Evolutionary conservation across 2,888 invertebrate genomes (phyloP).

Genomic region (Amphimallon solstitiale): DNA sequence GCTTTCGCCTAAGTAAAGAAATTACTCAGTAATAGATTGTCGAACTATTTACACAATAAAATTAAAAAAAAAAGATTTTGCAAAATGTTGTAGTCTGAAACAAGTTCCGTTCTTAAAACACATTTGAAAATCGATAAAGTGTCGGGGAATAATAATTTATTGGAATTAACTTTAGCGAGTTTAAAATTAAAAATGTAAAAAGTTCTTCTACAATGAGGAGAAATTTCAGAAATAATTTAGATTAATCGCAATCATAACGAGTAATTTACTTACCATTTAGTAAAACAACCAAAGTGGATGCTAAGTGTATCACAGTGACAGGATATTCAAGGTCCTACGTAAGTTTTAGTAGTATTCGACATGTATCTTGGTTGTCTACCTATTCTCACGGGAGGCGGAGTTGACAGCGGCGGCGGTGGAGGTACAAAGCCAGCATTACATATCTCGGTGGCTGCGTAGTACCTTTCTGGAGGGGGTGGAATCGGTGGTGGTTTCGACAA

Average conservation of each 20-base stretch:
- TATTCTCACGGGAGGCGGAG: conserved; percentile 61
- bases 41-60: no score
- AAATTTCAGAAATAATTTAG: no score
- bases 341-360: conserved; percentile 55
- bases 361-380: conserved; percentile 63
- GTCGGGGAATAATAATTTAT: no score
- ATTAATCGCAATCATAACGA: not conserved
- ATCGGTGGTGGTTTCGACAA: conserved; percentile 72
- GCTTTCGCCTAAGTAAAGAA: no score
- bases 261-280: conserved; percentile 37
- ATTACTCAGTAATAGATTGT: no score
- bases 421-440: conserved; percentile 64
- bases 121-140: no score
- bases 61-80: no score
- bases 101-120: no score
- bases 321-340: conserved; percentile 58
- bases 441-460: conserved; percentile 78
- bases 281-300: conserved; percentile 40
- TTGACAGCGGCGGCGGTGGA: conserved; percentile 60
- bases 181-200: no score
- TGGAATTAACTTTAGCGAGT: no score
- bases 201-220: no score
- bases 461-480: conserved; percentile 76
- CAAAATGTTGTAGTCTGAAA: no score
- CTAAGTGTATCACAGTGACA: conserved; percentile 56